Conservation (phyloP, 2,888 invertebrate species). For the Spodoptera picta region DNA sequence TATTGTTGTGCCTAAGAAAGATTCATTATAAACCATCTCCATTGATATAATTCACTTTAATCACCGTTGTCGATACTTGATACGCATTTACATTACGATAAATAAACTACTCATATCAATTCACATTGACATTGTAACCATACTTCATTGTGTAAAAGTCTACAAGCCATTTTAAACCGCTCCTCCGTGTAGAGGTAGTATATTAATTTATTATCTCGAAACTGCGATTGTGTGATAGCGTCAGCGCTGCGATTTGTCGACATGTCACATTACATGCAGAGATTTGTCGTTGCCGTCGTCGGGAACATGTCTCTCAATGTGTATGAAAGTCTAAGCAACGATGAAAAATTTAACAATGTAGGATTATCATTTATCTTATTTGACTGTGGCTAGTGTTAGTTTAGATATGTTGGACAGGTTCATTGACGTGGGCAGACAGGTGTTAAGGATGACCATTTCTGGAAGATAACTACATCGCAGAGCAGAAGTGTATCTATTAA, state of each 20-base stretch:
- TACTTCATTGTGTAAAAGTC: conserved; percentile 18
- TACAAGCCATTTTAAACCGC: conserved; percentile 21
- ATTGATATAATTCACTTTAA: too few species aligned
- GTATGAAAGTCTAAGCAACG: conserved; percentile 25
- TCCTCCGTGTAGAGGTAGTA: conserved; percentile 27
- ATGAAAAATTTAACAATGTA: conserved; percentile 34
- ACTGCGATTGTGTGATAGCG: conserved; percentile 43
- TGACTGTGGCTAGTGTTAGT: conserved; percentile 17
- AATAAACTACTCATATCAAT: conserved; percentile 3
- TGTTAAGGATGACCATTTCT: too few species aligned
- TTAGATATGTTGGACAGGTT: too few species aligned
- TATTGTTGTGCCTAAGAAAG: too few species aligned
- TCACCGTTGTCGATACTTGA: neutral
- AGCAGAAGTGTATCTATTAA: too few species aligned
- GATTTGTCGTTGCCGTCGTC: conserved; percentile 16
- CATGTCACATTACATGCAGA: conserved; percentile 22
- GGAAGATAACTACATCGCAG: too few species aligned
- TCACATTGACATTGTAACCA: conserved; percentile 14
- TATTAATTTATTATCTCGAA: conserved; percentile 32
- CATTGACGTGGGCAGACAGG: too few species aligned
- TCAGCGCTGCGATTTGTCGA: conserved; percentile 28
- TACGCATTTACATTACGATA: conserved; percentile 11
- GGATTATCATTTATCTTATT: conserved; percentile 15
- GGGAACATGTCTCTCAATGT: conserved; percentile 3
- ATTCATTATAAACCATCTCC: too few species aligned